Base-by-base conservation (phyloP, 1,140 invertebrate species). In the Samia ricini region DNA sequence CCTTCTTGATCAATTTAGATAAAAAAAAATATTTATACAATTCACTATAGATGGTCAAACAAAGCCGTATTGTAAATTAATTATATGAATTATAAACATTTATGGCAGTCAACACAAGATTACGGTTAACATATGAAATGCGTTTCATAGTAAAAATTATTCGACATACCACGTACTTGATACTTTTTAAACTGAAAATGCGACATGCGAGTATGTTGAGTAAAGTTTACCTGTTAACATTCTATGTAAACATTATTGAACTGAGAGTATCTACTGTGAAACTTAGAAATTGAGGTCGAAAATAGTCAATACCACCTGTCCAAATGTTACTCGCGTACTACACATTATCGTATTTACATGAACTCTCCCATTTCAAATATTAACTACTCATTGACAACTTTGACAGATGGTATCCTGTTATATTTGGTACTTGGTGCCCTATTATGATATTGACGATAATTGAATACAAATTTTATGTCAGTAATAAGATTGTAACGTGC, bases 11-110 rank as follows among this genome's bases (percentile, higher is more conserved):
- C 87, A 85, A 88, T 89, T 89, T 89, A 89, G 84, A 89, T 89
- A 88, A 89, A 89, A 42, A 88, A 85, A 88, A 89, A 89, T 89
- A 89, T 89, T 89, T 89, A 88, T 89, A 86, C 85, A 83, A 79
- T 83, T 73, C 73, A 80, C 81, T 78, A 75, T 81, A 76, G 84
- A 88, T 83, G 78, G 75, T 77, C 77, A 83, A 85, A 88, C 86
- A 87, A 88, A 83, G 83, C 76, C 76, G 77, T 85, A 79, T 74
- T 67, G 77, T 83, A 84, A 89, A 89, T 88, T 88, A 83, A 89
- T 89, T 88, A 83, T 81, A 77, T 81, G 77, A 73, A 77, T 84
- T n/a, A 76, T 74, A 72, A 60, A 71, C 69, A 69, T 87, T 69
- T 69, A 67, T 64, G 60, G 69, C 65, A 61, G 61, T 64, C 51